Conservation (phyloP, 2,888 invertebrate genomes). For the Caenorhabditis imperialis region DNA sequence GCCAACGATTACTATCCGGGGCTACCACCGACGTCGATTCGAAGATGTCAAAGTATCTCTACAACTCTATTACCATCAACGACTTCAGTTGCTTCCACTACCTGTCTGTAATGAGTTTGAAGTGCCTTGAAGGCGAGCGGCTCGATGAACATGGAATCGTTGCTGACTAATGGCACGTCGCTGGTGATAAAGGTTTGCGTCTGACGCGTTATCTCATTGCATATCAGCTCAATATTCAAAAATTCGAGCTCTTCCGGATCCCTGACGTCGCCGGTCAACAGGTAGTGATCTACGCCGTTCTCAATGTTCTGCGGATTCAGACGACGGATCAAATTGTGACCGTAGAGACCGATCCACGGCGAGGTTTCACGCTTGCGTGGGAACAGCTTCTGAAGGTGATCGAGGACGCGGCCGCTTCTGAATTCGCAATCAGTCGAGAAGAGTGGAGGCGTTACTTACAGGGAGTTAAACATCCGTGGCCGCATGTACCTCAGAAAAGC, state of each 20-base stretch:
- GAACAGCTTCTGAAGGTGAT: not conserved
- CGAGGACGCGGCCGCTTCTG: not conserved
- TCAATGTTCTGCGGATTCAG: not conserved
- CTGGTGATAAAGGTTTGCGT: too few relatives aligned
- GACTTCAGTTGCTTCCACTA: too few relatives aligned
- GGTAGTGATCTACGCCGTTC: not conserved
- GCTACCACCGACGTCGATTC: too few relatives aligned
- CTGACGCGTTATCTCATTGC: too few relatives aligned
- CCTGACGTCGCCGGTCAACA: not conserved
- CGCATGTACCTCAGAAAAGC: not conserved
- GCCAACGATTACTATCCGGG: too few relatives aligned
- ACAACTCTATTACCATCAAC: too few relatives aligned
- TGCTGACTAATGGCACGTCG: too few relatives aligned
- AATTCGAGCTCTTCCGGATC: not conserved
- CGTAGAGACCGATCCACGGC: slow-evolving; percentile 14
- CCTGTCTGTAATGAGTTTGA: too few relatives aligned
- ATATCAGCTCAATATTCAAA: not conserved
- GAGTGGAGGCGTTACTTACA: too few relatives aligned
- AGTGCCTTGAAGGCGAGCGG: too few relatives aligned
- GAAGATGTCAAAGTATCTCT: too few relatives aligned
- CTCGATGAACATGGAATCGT: too few relatives aligned
- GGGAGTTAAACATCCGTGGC: not conserved
- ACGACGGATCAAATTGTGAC: slow-evolving; percentile 9
- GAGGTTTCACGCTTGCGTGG: not conserved
- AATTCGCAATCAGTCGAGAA: not conserved